Base-by-base conservation (phyloP, 2,113 vertebrate species). In the Taxidea taxus region DNA sequence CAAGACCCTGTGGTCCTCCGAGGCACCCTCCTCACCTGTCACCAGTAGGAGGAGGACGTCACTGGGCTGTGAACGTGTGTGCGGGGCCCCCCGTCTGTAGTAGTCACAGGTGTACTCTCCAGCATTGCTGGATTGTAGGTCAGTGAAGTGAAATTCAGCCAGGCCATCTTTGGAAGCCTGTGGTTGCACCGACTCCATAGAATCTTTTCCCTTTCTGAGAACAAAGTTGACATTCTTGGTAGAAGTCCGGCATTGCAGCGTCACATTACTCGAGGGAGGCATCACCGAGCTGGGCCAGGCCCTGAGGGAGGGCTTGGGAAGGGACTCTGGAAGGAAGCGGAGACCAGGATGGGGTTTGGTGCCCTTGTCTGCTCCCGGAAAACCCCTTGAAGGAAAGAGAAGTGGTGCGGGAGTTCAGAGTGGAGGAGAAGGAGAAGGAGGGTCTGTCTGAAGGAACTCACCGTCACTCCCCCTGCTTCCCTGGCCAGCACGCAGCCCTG, bases 61-160 rank as follows among this genome's bases (percentile, higher is more conserved):
- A 6, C 95, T 96, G 81, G 2, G 1, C 27, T 1, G 66, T 9
- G 80, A 62, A 1, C 0, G 1, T 10, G 1, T 8, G 2, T 0
- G 0, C 0, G 23, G 31, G 7, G 0, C 0, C 1, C 0, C 0
- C 27, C 0, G 37, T 6, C 21, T 34, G 8, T n/a, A 7, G 39
- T 20, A 51, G 23, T 89, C 83, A 29, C 91, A 95, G 81, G 29
- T 85, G 29, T 96, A 74, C 3, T 4, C 0, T 4, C 93, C 91
- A 3, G 62, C 29, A 1, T 66, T 0, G 4, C 6, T 1, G 3
- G 0, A 0, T 4, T 11, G 6, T 1, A 96, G 11, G 6, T 29
- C 34, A 4, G 16, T 18, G 60, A 84, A 27, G 4, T 10, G 47
- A 37, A 93, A 49, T 11, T 88, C 60, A 5, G n/a, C 49, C 7